Conservation (phyloP, 2,797 vertebrate genomes). For the Ptychadena robeensis region DNA sequence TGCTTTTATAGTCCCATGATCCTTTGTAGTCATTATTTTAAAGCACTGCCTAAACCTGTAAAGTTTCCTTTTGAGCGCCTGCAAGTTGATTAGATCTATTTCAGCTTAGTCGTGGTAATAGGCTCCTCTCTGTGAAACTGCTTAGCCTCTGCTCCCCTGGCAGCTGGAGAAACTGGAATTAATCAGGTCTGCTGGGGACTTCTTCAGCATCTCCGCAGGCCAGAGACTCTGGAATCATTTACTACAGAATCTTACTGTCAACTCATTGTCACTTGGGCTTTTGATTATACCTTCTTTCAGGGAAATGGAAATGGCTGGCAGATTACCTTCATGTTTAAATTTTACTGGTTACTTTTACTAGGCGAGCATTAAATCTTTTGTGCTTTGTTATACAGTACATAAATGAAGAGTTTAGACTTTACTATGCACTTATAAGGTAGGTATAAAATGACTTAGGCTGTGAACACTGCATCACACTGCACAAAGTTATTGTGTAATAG, state of each 20-base stretch:
- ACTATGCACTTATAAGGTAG: background rate
- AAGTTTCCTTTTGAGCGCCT: conserved; percentile 90
- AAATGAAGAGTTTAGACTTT: conserved; percentile 16
- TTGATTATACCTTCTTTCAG: conserved; percentile 87
- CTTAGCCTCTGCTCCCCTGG: conserved; percentile 93
- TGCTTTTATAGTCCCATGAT: conserved; percentile 84
- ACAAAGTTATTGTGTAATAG: background rate
- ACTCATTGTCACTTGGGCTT: conserved; percentile 98
- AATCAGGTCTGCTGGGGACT: conserved; percentile 99
- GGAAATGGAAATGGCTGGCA: conserved; percentile 89
- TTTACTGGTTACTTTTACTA: conserved; percentile 83
- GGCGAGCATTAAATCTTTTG: conserved; percentile 81
- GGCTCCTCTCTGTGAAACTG: conserved; percentile 93
- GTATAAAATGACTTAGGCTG: background rate
- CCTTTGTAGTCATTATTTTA: conserved; percentile 86
- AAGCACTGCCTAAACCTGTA: conserved; percentile 86
- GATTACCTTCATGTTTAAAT: conserved; percentile 89
- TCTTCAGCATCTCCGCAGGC: conserved; percentile 92
- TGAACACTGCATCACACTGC: background rate
- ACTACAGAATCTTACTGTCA: conserved; percentile 99
- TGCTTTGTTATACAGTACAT: conserved; percentile 65
- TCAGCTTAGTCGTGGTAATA: conserved; percentile 93
- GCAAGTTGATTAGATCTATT: conserved; percentile 98
- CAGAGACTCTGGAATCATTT: conserved; percentile 98
- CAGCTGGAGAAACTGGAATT: conserved; percentile 98